These are phyloP conservation scores for Drosophila athabasca DNA, from an alignment of 1,140 invertebrate genomes.

Conservation along the genomic window DNA sequence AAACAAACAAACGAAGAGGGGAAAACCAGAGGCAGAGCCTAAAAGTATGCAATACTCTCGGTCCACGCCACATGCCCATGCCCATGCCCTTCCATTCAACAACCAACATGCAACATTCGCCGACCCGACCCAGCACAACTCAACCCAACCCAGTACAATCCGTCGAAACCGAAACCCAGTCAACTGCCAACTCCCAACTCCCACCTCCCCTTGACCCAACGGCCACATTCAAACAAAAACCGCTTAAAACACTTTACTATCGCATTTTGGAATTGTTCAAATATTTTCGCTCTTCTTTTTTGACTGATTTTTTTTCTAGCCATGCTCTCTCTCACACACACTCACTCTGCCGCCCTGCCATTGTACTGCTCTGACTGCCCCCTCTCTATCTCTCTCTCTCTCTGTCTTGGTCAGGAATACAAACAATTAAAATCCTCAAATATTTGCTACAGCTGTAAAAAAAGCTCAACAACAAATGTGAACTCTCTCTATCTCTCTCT, in stretches of 20 bases:
- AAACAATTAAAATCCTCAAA: constrained; percentile 80
- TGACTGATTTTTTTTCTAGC: constrained; percentile 44
- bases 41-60: constrained; percentile 72
- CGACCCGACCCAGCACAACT: no score
- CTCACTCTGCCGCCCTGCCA: neutral
- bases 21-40: constrained; percentile 38
- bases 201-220: neutral
- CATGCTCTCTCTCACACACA: neutral
- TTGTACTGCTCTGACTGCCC: no score
- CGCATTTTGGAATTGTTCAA: constrained; percentile 82
- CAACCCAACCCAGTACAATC: no score
- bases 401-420: constrained; percentile 41
- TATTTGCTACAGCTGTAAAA: constrained; percentile 59
- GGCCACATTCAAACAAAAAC: constrained; percentile 75
- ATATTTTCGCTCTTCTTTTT: constrained; percentile 63
- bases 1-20: constrained; percentile 20
- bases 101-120: no score
- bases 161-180: no score
- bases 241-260: constrained; percentile 83
- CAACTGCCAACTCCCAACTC: constrained; percentile 4
- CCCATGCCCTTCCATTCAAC: neutral
- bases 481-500: constrained; percentile 1
- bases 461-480: constrained; percentile 41
- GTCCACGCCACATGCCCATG: neutral
- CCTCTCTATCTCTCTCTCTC: neutral